Base-by-base conservation (phyloP, 2,113 vertebrate species). In the Parotia lawesii region DNA sequence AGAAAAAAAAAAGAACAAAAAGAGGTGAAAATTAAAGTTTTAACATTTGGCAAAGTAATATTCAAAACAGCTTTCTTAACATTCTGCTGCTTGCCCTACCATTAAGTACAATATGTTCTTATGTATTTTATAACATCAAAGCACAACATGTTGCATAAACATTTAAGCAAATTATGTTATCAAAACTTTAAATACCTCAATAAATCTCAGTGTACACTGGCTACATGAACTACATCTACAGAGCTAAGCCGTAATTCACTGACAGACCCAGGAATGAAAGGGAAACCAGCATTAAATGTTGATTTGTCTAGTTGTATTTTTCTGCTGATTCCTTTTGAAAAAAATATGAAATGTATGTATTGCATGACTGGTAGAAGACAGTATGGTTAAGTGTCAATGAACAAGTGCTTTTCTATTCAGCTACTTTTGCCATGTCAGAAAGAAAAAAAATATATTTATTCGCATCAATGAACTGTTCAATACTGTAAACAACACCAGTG, bases 61-160 rank as follows among this genome's bases (percentile, higher is more conserved):
- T 57, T 80, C 27, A 62, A 92, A 96, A 92, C 78, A 94, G 65
- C 69, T 90, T 95, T 95, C 71, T 89, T 66, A 85, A 70, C 85
- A 85, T 95, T 83, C 58, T 94, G 81, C 67, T 94, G 44, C 64
- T 93, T 95, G 85, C 60, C 89, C 62, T 90, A 69, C 12, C n/a
- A 83, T 95, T 88, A 93, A 92, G 78, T 70, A 92, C 88, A 94
- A 91, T 94, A 95, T 89, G 82, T 87, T 94, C 80, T 80, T 83
- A 73, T 83, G 35, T 60, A 73, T 82, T 87, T 94, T 76, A 42
- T 48, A 89, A 48, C 33, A 92, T 21, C 60, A 76, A 94, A 94
- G 84, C n/a, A 83, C 31, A 89, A 38, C 45, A 82, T 45, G 85
- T 86, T 91, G 58, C 67, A 82, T 80, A 95, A 94, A 90, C 53